Evolutionary conservation across 2,113 vertebrate species (phyloP).

Genomic region (Oncorhynchus gorbuscha): DNA sequence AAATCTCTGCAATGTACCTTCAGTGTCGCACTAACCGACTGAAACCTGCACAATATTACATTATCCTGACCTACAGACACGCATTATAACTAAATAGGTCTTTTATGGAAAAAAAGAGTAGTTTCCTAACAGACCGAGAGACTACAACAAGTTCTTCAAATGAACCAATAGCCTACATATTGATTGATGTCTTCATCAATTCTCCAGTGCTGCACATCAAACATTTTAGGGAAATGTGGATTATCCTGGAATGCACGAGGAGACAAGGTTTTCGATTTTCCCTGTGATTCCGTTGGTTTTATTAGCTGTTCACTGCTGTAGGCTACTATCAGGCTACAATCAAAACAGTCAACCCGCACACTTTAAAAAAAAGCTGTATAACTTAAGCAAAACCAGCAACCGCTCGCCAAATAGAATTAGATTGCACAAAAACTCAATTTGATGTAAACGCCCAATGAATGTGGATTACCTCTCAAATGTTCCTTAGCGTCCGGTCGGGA

Average conservation of each 20-base stretch:
- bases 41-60: not conserved
- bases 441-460: no score
- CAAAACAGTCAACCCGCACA: conserved; percentile 27
- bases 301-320: conserved; percentile 17
- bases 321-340: conserved; percentile 30
- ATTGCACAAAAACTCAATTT: no score
- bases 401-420: conserved; percentile 7
- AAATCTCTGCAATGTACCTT: not conserved
- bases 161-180: no score
- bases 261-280: not conserved
- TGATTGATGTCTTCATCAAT: not conserved
- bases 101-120: not conserved
- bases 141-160: not conserved
- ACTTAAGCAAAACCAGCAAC: conserved; percentile 7
- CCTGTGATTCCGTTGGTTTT: conserved; percentile 7
- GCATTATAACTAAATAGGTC: not conserved
- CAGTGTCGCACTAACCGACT: not conserved
- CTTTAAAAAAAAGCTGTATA: conserved; percentile 20
- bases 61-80: no score
- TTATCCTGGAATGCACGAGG: not conserved
- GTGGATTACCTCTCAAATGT: conserved; percentile 37
- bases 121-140: not conserved
- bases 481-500: conserved; percentile 37
- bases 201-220: not conserved
- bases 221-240: not conserved